Base-by-base conservation (phyloP, 1,140 invertebrate species). In the Megathymus violae region DNA sequence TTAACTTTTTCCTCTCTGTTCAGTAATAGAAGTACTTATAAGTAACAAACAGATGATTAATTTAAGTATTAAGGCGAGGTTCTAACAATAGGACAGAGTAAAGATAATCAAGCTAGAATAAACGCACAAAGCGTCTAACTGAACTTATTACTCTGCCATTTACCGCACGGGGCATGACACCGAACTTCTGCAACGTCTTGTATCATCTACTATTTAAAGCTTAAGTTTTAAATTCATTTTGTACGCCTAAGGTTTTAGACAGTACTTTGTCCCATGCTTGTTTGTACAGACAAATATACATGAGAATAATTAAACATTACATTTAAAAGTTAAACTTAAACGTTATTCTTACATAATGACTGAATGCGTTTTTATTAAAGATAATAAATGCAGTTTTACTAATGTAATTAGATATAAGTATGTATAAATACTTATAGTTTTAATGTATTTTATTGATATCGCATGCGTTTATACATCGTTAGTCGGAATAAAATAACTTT, bases 71-170 rank as follows among this genome's bases (percentile, higher is more conserved):
- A 54, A 54, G 38, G 38, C 11, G 15, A 56, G 38, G 17, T 44
- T 31, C 25, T 44, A 31, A 56, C 52, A 56, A 56, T 56, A 44
- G 52, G 1, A 11, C 40, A 56, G 40, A 56, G 38, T 44, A 17
- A 17, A 46, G 54, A 46, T 44, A 56, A 44, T 56, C 52, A 17
- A 44, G 13, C 40, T 43, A 44, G 10, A 58, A 58, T 46, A 22
- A 58, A 58, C 54, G n/a, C 15, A 58, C 54, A 46, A 58, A 58
- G 54, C 41, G 25, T 46, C 54, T 17, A 22, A 14, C 22, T 46
- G 15, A 46, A 46, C 41, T 58, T 58, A 58, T 58, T 58, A 16
- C 25, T 46, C 10, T 34, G 54, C 40, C 40, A 58, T 56, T 56
- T 56, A 56, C 36, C 3, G 51, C 38, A 16, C 38, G 51, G 38